phyloP scores from a whole-genome alignment of 2,113 vertebrate genomes.

The Forbesichthys agassizii region DNA sequence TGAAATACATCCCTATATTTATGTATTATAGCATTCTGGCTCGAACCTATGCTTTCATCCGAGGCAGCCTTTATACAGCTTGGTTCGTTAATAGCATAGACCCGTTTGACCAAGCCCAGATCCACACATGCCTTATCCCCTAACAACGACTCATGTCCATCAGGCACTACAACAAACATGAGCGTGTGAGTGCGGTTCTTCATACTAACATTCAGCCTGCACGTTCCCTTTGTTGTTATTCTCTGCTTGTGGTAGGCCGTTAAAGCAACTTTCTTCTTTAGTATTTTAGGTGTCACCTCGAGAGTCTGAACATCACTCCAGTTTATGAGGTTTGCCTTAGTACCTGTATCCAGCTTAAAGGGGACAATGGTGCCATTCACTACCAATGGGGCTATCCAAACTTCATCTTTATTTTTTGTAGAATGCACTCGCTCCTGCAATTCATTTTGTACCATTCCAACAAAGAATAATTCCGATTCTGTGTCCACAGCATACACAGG shows the following conservation, averaged over 20 bases:
- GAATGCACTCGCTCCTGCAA: too few species aligned
- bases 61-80: neutral
- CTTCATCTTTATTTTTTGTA: too few species aligned
- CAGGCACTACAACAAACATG: neutral
- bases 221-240: neutral
- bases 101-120: neutral
- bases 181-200: neutral
- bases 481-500: too few species aligned
- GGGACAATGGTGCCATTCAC: too few species aligned
- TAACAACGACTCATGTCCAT: neutral
- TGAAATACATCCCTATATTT: neutral
- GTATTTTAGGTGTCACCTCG: too few species aligned
- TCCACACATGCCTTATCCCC: slow-evolving; percentile 1
- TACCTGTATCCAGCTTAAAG: too few species aligned
- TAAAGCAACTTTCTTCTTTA: too few species aligned
- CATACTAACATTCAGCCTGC: neutral
- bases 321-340: too few species aligned
- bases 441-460: too few species aligned
- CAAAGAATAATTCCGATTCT: too few species aligned
- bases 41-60: neutral
- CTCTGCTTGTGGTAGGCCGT: neutral
- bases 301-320: too few species aligned
- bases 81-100: neutral
- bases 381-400: too few species aligned
- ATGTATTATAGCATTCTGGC: neutral